Conservation (phyloP, 1,140 invertebrate genomes). For the Cydia strobilella region DNA sequence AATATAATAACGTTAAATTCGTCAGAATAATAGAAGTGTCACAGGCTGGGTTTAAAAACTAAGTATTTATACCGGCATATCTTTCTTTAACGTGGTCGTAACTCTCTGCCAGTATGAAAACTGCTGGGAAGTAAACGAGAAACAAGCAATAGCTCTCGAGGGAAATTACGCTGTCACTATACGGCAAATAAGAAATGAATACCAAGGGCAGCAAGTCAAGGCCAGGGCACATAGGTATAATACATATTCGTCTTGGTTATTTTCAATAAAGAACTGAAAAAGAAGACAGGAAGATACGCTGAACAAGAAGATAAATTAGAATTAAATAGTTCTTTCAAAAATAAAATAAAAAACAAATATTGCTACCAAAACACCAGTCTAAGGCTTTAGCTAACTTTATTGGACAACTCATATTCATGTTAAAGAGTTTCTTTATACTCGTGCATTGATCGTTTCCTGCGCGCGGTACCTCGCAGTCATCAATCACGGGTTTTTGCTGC, state of each 20-base stretch:
- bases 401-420: neutral
- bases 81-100: neutral
- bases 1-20: too few species aligned
- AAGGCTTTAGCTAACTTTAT: neutral
- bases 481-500: conserved; percentile 29
- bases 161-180: conserved; percentile 28
- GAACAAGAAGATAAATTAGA: too few species aligned
- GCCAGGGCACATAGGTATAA: neutral
- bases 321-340: neutral
- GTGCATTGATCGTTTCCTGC: neutral
- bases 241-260: neutral
- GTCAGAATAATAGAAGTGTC: too few species aligned
- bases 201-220: conserved; percentile 19
- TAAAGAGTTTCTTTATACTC: neutral
- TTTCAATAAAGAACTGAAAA: neutral
- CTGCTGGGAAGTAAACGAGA: neutral
- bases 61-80: too few species aligned
- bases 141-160: conserved; percentile 24
- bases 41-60: too few species aligned
- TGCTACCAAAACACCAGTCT: neutral
- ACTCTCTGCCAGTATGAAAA: neutral
- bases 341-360: neutral
- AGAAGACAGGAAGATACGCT: too few species aligned
- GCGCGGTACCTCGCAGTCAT: neutral
- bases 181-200: conserved; percentile 28